These are phyloP conservation scores for Illadopsis cleaveri DNA, from an alignment of 2,113 vertebrate genomes.

Conservation along the genomic window DNA sequence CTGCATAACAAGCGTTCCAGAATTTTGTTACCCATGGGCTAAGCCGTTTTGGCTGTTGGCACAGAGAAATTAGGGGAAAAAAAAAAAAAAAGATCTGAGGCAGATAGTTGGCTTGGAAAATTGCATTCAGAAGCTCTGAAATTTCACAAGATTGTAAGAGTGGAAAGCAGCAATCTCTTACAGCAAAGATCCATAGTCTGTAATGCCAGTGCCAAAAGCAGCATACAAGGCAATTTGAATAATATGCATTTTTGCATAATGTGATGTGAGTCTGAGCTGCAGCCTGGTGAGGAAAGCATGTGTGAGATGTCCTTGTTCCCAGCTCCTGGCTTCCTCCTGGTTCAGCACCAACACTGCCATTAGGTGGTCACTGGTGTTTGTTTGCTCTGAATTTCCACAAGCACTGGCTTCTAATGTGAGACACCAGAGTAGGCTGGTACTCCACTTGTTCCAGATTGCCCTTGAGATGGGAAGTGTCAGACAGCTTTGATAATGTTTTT, in stretches of 20 bases:
- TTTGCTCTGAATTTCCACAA: not conserved
- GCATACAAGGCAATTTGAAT: not conserved
- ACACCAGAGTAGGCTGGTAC: not conserved
- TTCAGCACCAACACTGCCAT: fast-evolving
- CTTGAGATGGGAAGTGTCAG: not conserved
- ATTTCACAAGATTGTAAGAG: not conserved
- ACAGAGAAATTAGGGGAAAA: not conserved
- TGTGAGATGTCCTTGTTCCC: not conserved
- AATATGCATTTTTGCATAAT: not conserved
- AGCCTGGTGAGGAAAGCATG: not conserved
- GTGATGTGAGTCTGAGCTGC: not conserved
- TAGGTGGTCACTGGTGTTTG: not conserved
- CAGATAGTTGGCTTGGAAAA: slow-evolving; percentile 26
- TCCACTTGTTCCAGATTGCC: not conserved
- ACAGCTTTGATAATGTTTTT: not conserved
- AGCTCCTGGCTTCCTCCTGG: not conserved
- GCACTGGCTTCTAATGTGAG: not conserved
- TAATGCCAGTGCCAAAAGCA: not conserved
- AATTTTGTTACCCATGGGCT: not conserved
- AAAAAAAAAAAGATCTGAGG: not conserved
- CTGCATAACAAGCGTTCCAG: not conserved
- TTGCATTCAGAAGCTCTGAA: not conserved
- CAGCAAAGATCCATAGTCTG: not conserved
- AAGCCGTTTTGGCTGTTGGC: slow-evolving; percentile 3
- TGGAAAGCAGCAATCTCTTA: not conserved